These are phyloP conservation scores for Diceros bicornis DNA, from an alignment of 2,797 vertebrate genomes.

Conservation along the genomic window DNA sequence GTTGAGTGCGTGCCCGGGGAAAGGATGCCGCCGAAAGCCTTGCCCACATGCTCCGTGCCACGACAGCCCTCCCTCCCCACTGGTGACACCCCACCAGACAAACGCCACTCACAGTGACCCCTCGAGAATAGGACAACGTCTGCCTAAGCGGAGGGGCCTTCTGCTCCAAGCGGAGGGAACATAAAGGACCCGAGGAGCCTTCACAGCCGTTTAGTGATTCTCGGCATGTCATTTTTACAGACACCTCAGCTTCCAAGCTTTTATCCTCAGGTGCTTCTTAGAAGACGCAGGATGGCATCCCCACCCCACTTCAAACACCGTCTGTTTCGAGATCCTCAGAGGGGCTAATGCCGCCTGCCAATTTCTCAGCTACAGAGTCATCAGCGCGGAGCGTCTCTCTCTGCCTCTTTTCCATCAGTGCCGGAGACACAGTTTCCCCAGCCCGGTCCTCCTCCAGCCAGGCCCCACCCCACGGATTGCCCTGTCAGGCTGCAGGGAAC, in stretches of 20 bases:
- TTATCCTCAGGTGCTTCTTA: constrained; percentile 85
- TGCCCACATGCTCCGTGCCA: constrained; percentile 58
- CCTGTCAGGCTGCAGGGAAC: constrained; percentile 64
- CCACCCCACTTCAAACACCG: constrained; percentile 84
- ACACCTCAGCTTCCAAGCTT: constrained; percentile 84
- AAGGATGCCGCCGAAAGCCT: constrained; percentile 68
- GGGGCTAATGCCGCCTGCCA: constrained; percentile 77
- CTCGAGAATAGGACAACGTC: constrained; percentile 74
- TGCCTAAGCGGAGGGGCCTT: constrained; percentile 68
- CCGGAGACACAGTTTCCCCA: not conserved
- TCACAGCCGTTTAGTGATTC: constrained; percentile 83
- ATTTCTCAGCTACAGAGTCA: constrained; percentile 75
- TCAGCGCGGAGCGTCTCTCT: not conserved
- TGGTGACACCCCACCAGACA: constrained; percentile 80
- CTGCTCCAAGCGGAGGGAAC: constrained; percentile 60
- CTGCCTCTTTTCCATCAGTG: constrained; percentile 56
- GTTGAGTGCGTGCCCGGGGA: constrained; percentile 79
- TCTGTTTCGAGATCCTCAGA: constrained; percentile 81
- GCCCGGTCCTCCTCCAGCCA: constrained; percentile 49
- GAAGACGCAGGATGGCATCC: constrained; percentile 80
- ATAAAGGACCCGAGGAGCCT: constrained; percentile 78
- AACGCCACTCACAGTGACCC: constrained; percentile 84
- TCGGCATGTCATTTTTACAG: constrained; percentile 81
- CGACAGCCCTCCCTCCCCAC: constrained; percentile 66
- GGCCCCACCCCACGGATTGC: constrained; percentile 23